Evolutionary conservation across 1,140 invertebrate species (phyloP).

Genomic region (Zeugodacus cucurbitae): DNA sequence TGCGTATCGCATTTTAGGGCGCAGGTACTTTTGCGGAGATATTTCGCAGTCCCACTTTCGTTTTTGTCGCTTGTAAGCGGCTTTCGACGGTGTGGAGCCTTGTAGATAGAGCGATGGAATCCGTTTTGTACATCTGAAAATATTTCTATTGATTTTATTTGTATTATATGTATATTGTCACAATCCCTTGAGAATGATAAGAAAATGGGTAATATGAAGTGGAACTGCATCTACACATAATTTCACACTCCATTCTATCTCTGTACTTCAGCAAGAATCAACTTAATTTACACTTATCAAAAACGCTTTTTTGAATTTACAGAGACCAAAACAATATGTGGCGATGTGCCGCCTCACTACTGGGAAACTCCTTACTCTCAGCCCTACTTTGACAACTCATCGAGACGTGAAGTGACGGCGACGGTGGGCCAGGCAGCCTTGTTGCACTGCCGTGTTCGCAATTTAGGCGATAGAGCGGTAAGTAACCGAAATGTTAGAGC

Average conservation of each 20-base stretch:
- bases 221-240: too few species aligned
- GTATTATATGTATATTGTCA: too few species aligned
- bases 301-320: slow-evolving; percentile 43
- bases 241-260: too few species aligned
- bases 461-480: slow-evolving; percentile 88
- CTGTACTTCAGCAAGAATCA: too few species aligned
- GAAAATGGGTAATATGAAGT: too few species aligned
- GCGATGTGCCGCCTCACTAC: slow-evolving; percentile 64
- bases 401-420: slow-evolving; percentile 82
- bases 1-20: not conserved
- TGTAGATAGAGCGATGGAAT: too few species aligned
- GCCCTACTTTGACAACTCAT: slow-evolving; percentile 91
- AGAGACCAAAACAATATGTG: slow-evolving; percentile 60
- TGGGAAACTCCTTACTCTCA: slow-evolving; percentile 76
- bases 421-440: slow-evolving; percentile 87
- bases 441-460: slow-evolving; percentile 85
- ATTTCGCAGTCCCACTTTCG: not conserved
- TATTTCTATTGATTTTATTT: too few species aligned
- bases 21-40: not conserved
- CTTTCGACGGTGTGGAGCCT: not conserved
- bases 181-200: too few species aligned
- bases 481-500: too few species aligned
- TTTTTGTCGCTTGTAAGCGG: not conserved
- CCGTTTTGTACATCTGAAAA: too few species aligned
- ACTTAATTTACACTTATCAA: too few species aligned